Conservation (phyloP, 1,140 invertebrate species). For the Drosophila albomicans region DNA sequence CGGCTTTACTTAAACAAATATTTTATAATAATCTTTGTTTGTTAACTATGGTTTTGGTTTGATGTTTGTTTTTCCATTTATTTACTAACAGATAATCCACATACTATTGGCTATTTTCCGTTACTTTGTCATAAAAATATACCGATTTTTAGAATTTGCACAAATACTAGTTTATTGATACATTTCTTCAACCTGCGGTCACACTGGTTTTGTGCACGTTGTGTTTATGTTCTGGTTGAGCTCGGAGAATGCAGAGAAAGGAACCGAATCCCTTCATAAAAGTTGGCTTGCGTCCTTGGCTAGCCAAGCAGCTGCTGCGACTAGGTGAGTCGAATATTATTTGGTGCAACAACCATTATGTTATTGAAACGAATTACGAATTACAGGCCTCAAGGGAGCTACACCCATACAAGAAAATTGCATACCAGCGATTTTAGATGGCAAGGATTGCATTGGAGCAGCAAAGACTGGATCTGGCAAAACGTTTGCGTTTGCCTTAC, state of each 20-base stretch:
- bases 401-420: slow-evolving; percentile 94
- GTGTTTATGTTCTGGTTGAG: slow-evolving; percentile 42
- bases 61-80: too few relatives aligned
- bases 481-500: slow-evolving; percentile 98
- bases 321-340: slow-evolving; percentile 57
- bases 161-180: too few relatives aligned
- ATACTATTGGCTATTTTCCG: too few relatives aligned
- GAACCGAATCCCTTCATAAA: slow-evolving; percentile 71
- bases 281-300: slow-evolving; percentile 73
- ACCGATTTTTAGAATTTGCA: too few relatives aligned
- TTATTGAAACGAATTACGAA: not conserved
- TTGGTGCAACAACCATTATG: not conserved
- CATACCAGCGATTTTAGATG: slow-evolving; percentile 92
- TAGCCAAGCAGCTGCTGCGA: slow-evolving; percentile 77
- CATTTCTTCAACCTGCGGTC: slow-evolving; percentile 6
- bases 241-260: slow-evolving; percentile 61
- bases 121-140: too few relatives aligned
- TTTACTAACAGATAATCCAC: too few relatives aligned
- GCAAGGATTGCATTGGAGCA: slow-evolving; percentile 96
- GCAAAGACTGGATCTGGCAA: slow-evolving; percentile 99
- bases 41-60: too few relatives aligned
- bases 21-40: too few relatives aligned
- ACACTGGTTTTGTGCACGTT: slow-evolving; percentile 53
- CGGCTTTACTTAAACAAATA: too few relatives aligned
- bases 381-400: slow-evolving; percentile 90